These are phyloP conservation scores for Ploceus nigricollis DNA, from an alignment of 2,113 vertebrate species.

Conservation along the genomic window DNA sequence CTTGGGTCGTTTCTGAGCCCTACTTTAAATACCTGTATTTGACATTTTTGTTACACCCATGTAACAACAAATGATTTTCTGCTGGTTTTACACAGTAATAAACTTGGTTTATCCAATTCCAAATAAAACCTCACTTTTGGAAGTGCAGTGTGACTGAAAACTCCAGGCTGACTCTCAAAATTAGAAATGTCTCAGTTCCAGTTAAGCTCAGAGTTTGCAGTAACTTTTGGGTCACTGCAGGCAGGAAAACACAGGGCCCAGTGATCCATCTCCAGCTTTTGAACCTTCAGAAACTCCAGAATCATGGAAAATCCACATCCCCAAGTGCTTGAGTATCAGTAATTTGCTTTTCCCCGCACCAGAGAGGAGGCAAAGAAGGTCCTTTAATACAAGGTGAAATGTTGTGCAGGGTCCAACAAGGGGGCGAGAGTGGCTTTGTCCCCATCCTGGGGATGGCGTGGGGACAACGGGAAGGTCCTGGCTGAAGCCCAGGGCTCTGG, in stretches of 20 bases:
- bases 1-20: neutral
- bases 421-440: neutral
- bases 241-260: neutral
- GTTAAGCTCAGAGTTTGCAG: neutral
- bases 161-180: neutral
- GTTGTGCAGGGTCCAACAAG: neutral
- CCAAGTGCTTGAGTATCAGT: neutral
- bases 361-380: neutral
- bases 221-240: neutral
- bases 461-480: neutral
- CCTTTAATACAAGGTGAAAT: neutral
- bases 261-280: neutral
- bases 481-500: fast-evolving
- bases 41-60: neutral
- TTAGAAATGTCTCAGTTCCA: neutral
- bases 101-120: neutral
- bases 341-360: neutral
- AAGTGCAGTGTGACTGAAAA: neutral
- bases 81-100: neutral
- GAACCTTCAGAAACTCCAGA: neutral
- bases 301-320: neutral
- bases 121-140: neutral
- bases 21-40: neutral
- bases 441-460: fast-evolving
- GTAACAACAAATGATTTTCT: neutral